Evolutionary conservation across 2,888 invertebrate genomes (phyloP), one percentile per base, ranked within the genome.

Genomic region (Macrosiphum euphorbiae): DNA sequence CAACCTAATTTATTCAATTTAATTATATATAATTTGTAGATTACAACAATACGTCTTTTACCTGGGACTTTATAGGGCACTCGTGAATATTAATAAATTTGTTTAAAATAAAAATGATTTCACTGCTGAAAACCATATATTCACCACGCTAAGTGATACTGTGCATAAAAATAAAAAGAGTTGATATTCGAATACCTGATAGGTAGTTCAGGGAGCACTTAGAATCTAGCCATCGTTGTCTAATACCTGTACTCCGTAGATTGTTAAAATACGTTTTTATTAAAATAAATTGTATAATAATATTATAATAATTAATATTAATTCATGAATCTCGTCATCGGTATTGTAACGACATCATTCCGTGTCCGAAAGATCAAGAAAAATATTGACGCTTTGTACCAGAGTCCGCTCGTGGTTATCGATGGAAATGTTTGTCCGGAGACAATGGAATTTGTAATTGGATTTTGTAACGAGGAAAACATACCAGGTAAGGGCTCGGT

Each of bases 381-480:
- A 92, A 96, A 97, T 95, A 96, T 97, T 94, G 95, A 96, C 0
- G 95, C 96, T 2, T 96, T 99, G 52, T 96, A 96, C 95, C 95
- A 96, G 24, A 97, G 98, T 0, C 97, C 98, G 0, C 96, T 99
- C 58, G 96, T 99, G 24, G 96, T 99, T 44, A 96, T 99, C 92
- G 99, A 99, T 96, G 98, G 98, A 20, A 99, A 99, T 96, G 95
- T 98, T 88, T 97, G 98, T 0, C 95, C 97, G 87, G 96, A 97
- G 47, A 97, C 98, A 0, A 97, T 99, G 95, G 96, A 96, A 95
- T 96, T 96, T 90, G 96, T 97, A 50, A 95, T 98, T 91, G 95
- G 96, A 94, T 95, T 97, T 35, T 98, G 98, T 88, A 95, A 96
- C 24, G 95, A 96, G 87, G 95, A 97, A 94, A 95, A 96, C 78